Percentiles rank a stretch among this genome's conserved stretches.
These are phyloP conservation scores for Elephas maximus DNA, from an alignment of 2,113 vertebrate species.

Conservation along the genomic window DNA sequence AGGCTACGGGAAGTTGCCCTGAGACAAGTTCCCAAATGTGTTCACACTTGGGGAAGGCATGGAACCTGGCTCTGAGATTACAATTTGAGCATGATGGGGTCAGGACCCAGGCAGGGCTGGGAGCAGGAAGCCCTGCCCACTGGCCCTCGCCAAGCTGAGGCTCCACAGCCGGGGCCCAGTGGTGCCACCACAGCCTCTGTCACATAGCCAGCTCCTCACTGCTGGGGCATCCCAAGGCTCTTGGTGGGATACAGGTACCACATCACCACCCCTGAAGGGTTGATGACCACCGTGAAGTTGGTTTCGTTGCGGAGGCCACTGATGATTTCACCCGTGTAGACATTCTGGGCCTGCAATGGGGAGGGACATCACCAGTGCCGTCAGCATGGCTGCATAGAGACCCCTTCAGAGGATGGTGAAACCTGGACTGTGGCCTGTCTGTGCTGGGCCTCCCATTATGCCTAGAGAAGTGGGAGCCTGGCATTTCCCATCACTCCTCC, in stretches of 20 bases:
- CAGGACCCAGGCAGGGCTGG: neutral
- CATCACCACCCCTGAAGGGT: slow-evolving; percentile 97
- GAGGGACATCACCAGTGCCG: neutral
- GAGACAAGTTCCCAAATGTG: neutral
- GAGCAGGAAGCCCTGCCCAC: neutral
- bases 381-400: neutral
- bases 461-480: neutral
- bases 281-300: slow-evolving; percentile 92
- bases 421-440: neutral
- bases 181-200: slow-evolving; percentile 18
- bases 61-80: neutral
- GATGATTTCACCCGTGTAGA: slow-evolving; percentile 86
- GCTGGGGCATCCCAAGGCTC: rapidly evolving
- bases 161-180: neutral
- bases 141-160: neutral
- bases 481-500: neutral
- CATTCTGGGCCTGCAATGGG: slow-evolving; percentile 88
- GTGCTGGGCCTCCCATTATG: neutral
- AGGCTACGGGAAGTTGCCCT: neutral
- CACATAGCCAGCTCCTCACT: neutral
- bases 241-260: slow-evolving; percentile 92
- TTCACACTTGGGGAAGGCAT: neutral
- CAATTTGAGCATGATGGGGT: neutral
- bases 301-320: slow-evolving; percentile 85
- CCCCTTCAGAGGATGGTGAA: neutral